Conservation (phyloP, 1,140 invertebrate genomes). For the Chymomyza costata region DNA sequence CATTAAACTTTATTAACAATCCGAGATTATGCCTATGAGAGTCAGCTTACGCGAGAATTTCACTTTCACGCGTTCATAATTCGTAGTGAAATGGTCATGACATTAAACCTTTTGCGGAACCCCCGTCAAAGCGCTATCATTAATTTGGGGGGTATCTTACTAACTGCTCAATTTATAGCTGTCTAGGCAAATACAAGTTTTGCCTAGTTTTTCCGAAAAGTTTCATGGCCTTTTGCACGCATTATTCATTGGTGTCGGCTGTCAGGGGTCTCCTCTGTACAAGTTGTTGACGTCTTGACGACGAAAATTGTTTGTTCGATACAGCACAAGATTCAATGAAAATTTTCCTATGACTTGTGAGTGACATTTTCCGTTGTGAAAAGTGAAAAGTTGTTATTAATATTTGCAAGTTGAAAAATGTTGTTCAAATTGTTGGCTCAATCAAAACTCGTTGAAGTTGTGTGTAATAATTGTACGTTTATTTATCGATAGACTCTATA, state of each 20-base stretch:
- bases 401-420: constrained; percentile 43
- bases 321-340: too few relatives aligned
- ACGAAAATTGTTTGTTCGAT: constrained; percentile 59
- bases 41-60: too few relatives aligned
- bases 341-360: constrained; percentile 57
- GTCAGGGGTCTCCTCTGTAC: constrained; percentile 15
- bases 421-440: constrained; percentile 23
- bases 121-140: constrained; percentile 22
- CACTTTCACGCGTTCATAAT: constrained; percentile 2
- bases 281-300: constrained; percentile 18
- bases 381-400: constrained; percentile 71
- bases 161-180: constrained; percentile 43
- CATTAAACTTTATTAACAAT: too few relatives aligned
- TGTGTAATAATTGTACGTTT: constrained; percentile 5
- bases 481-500: neutral
- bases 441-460: constrained; percentile 17
- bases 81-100: constrained; percentile 19
- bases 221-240: constrained; percentile 6
- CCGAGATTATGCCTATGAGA: too few relatives aligned
- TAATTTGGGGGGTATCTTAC: constrained; percentile 44
- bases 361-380: constrained; percentile 67
- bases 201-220: constrained; percentile 22
- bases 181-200: too few relatives aligned
- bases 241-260: neutral
- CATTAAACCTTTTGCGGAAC: constrained; percentile 24